These are phyloP conservation scores for Geotrypetes seraphini DNA, from an alignment of 2,797 vertebrate species.

Conservation along the genomic window DNA sequence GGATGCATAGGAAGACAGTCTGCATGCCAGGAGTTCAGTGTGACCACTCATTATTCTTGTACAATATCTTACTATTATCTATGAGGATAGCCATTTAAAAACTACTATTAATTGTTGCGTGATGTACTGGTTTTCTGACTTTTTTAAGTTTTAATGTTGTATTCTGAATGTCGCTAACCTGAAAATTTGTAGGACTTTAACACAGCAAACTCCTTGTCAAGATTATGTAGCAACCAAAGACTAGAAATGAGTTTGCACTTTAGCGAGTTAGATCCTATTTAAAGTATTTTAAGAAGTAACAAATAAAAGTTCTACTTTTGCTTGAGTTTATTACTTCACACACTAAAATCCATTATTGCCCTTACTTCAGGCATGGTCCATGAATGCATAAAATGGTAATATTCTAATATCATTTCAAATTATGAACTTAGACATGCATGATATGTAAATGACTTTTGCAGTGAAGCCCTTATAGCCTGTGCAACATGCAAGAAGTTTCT, in stretches of 20 bases:
- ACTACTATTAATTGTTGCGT: too few species aligned
- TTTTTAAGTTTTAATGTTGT: conserved; percentile 4
- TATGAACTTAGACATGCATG: conserved; percentile 11
- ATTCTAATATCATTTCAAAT: conserved; percentile 1
- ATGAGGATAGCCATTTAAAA: too few species aligned
- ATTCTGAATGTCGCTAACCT: conserved; percentile 14
- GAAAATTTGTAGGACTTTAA: conserved; percentile 13
- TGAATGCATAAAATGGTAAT: conserved; percentile 1
- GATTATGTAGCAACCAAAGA: conserved; percentile 11
- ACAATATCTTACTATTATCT: neutral
- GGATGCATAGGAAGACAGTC: conserved; percentile 5
- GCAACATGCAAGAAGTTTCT: conserved; percentile 40
- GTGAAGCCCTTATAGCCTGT: conserved; percentile 38
- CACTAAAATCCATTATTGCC: conserved; percentile 19
- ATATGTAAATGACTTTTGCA: conserved; percentile 15
- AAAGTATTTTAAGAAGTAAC: conserved; percentile 3
- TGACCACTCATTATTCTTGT: neutral
- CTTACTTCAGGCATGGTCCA: neutral
- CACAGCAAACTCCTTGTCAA: conserved; percentile 9
- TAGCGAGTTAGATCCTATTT: conserved; percentile 4
- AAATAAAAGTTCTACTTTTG: conserved; percentile 16
- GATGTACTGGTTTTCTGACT: neutral
- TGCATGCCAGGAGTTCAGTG: neutral
- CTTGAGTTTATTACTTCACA: conserved; percentile 9
- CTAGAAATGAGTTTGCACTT: conserved; percentile 1